Evolutionary conservation across 2,888 invertebrate genomes (phyloP), one percentile per base, ranked within the genome.

Genomic region (Dryobota labecula): DNA sequence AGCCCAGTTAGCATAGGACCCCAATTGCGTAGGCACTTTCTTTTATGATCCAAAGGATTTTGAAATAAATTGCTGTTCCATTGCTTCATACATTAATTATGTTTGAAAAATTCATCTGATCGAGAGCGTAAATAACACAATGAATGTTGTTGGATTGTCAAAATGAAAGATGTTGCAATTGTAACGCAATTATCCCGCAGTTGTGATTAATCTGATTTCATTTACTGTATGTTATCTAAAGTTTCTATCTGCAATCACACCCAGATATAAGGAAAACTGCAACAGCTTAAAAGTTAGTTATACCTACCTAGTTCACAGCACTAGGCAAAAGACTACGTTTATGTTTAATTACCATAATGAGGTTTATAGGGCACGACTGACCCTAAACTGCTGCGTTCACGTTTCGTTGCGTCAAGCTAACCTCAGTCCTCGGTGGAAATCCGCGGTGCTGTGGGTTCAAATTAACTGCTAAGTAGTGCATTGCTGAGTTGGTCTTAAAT

Each of bases 321-420:
- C 18, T 9, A 27, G 33, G 54, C 33, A 27, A 67, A 66, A n/a
- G 7, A 27, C 18, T 56, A 11, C 15, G 8, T 73, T 49, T 60
- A 67, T 24, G 13, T 62, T 27, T 51, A 45, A 45, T 56, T 53
- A 45, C 0, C 4, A 41, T 56, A 80, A 65, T 81, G 64, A 76
- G 69, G 77, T 53, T 13, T 58, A 6, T 38, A 60, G 60, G 69
- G 47, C 78, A 56, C 45, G 56, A 13, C 36, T 69, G 69, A 68
- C 41, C 51, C 54, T 60, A 63, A 54, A 73, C 54, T 30, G 36
- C 2, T 36, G 58, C 49, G 24, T 65, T 51, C 70, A 69, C 60
- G 70, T 70, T 56, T 20, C 20, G 56, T 79, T 77, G 64, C 78
- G 56, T 65, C 64, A 75, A 49, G 54, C 11, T 60, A 54, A 56